These are phyloP conservation scores for Pocillopora damicornis DNA, from an alignment of 64 coral and sea anemone genomes.

Conservation along the genomic window DNA sequence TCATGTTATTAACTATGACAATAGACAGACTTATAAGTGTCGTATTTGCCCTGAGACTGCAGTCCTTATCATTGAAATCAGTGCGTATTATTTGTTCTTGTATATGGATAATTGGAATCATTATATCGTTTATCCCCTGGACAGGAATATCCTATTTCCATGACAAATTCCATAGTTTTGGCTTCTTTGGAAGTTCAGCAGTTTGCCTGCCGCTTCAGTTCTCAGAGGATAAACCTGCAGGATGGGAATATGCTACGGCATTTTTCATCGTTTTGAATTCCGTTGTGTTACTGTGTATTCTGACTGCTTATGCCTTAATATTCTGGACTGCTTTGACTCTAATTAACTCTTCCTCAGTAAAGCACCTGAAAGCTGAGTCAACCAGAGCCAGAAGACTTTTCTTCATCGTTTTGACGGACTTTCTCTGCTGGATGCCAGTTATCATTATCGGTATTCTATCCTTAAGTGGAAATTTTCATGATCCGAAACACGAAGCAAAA, in stretches of 20 bases:
- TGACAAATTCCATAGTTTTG: neutral
- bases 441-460: slow-evolving; percentile 43
- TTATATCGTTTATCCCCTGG: neutral
- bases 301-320: slow-evolving; percentile 27
- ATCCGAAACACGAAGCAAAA: slow-evolving; percentile 23
- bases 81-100: neutral
- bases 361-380: slow-evolving; percentile 15
- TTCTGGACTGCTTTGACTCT: neutral
- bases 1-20: slow-evolving; percentile 2
- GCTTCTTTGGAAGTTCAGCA: slow-evolving; percentile 19
- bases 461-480: slow-evolving; percentile 41
- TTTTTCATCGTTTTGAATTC: slow-evolving; percentile 32
- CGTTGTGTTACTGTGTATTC: slow-evolving; percentile 25
- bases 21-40: slow-evolving; percentile 16
- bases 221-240: neutral
- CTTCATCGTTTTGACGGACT: slow-evolving; percentile 48
- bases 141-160: neutral
- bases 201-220: slow-evolving; percentile 28
- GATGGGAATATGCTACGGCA: slow-evolving; percentile 33
- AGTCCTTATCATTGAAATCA: neutral
- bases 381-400: slow-evolving; percentile 24
- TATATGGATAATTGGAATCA: slow-evolving; percentile 5
- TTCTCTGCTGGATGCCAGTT: slow-evolving; percentile 46
- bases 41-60: slow-evolving; percentile 1
- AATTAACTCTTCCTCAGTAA: neutral